These are phyloP conservation scores for Eidolon helvum DNA, from an alignment of 2,113 vertebrate species.

Conservation along the genomic window DNA sequence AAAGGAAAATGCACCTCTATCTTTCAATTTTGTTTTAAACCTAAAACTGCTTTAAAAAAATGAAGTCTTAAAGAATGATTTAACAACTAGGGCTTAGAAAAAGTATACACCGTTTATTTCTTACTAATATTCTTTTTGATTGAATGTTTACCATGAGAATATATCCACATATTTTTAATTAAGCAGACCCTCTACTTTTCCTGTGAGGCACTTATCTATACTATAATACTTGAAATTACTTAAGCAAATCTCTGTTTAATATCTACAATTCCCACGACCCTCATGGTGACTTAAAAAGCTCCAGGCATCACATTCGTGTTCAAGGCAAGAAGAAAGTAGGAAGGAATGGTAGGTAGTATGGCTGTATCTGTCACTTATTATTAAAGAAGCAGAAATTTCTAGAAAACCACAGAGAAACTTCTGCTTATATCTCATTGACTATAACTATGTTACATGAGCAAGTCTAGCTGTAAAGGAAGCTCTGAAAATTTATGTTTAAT, in stretches of 20 bases:
- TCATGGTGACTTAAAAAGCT: neutral
- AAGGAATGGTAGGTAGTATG: neutral
- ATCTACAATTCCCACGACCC: neutral
- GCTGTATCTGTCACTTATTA: neutral
- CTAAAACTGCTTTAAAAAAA: neutral
- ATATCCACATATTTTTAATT: slow-evolving; percentile 37
- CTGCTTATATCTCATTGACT: neutral
- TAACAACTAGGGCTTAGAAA: neutral
- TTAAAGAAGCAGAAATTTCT: neutral
- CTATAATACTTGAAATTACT: slow-evolving; percentile 41
- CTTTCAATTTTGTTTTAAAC: neutral
- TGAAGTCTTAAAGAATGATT: neutral
- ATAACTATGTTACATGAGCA: neutral
- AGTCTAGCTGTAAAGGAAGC: neutral
- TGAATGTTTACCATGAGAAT: slow-evolving; percentile 19
- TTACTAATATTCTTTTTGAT: neutral
- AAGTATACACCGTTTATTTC: neutral
- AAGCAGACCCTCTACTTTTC: slow-evolving; percentile 51
- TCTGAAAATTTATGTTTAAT: neutral
- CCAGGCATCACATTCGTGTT: neutral
- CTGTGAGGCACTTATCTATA: slow-evolving; percentile 38
- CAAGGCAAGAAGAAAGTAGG: neutral
- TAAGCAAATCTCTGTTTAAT: slow-evolving; percentile 57
- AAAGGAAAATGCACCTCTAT: neutral
- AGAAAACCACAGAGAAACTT: neutral